Evolutionary conservation across 1,140 invertebrate genomes (phyloP).

Genomic region (Wasmannia auropunctata): DNA sequence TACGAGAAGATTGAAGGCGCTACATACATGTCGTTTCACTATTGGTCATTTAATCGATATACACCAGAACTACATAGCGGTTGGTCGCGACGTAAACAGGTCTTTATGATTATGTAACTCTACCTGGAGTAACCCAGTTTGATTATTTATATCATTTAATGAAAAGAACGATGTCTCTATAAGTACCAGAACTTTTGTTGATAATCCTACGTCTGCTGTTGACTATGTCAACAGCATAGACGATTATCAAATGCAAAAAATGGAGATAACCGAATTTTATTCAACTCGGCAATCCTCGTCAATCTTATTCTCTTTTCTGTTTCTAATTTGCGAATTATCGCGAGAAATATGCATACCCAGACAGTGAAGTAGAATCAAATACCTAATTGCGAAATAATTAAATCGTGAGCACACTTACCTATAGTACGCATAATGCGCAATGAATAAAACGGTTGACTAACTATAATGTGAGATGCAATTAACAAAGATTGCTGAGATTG

Average conservation of each 20-base stretch:
- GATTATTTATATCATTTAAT: not conserved
- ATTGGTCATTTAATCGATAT: constrained; percentile 43
- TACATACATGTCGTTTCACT: not conserved
- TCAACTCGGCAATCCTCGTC: not conserved
- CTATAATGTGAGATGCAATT: not conserved
- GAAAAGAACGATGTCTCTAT: not conserved
- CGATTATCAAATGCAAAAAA: not conserved
- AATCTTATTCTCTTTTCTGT: not conserved
- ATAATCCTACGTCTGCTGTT: not conserved
- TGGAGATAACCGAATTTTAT: not conserved
- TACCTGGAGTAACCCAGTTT: constrained; percentile 9
- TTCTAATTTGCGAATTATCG: not conserved
- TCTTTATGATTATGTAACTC: constrained; percentile 32
- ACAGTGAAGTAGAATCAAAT: not conserved
- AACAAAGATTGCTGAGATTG: not conserved
- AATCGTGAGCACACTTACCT: not conserved
- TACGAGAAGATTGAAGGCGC: too few relatives aligned
- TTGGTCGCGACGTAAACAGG: constrained; percentile 21
- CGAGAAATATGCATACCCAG: not conserved
- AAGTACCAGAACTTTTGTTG: not conserved
- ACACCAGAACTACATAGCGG: not conserved
- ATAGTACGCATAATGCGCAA: not conserved
- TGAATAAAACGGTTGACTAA: not conserved
- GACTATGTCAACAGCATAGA: not conserved
- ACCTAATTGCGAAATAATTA: not conserved